Evolutionary conservation across 1,140 invertebrate species (phyloP), one percentile per base, ranked within the genome.

Genomic region (Philaenus spumarius): DNA sequence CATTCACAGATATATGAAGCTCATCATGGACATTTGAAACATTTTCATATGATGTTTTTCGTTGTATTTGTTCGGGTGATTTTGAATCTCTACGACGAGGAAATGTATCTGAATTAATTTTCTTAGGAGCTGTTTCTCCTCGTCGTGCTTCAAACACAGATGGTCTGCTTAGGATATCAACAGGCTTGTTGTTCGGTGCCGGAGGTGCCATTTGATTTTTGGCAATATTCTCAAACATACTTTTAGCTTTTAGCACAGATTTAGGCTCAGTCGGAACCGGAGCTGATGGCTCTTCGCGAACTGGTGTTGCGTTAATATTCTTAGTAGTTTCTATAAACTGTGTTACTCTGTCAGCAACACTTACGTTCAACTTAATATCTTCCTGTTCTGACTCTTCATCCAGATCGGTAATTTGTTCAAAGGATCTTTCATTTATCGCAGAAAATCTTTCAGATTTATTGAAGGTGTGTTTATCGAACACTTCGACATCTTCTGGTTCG

Each of bases 401-500:
- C 3, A 68, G 47, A 51, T 71, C 65, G 19, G 64, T 69, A 17
- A 68, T 63, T 58, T 73, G 64, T 17, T 79, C 74, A 39, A 75
- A 75, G 26, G 26, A 2, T 67, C 57, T 69, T 63, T 17, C 66
- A 22, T 2, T 51, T 3, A 9, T 3, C 3, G 9, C 26, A 30
- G 3, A 4, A 9, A 4, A 30, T 30, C 26, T 30, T 50, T 39
- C 40, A 15, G 39, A 45, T 30, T 5, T 52, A 73, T 66, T 64
- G 74, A 64, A 15, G 62, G 39, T 43, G 12, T 30, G 56, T 63
- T 62, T 19, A 60, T 57, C 52, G 22, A 62, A 54, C 7, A 60
- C 34, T 60, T 64, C 70, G 53, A 78, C 78, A 66, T 86, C 84
- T 55, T 87, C 84, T 12, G 85, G 84, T 75, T 86, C 84, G 67